Conservation (phyloP, 2,888 invertebrate genomes). For the Gisinianus flammeolus region DNA sequence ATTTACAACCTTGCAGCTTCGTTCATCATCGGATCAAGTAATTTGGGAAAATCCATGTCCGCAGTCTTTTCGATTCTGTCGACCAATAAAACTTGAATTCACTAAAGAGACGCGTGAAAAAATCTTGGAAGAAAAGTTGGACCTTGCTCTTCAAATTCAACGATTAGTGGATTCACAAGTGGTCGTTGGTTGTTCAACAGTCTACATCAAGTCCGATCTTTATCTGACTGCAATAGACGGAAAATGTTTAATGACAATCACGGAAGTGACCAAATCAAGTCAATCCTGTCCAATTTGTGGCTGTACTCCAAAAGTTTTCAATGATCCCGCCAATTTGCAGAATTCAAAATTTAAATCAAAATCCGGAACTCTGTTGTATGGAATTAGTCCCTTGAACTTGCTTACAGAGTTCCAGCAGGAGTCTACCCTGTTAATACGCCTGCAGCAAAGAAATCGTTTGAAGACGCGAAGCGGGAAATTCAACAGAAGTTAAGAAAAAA, state of each 20-base stretch:
- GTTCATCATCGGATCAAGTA: neutral
- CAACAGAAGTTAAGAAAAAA: neutral
- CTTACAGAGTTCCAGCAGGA: conserved; percentile 9
- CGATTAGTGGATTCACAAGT: too few relatives aligned
- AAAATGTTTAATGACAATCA: neutral
- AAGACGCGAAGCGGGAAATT: neutral
- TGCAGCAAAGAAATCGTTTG: neutral
- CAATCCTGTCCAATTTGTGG: conserved; percentile 29
- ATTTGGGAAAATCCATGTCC: conserved; percentile 15
- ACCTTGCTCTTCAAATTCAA: too few relatives aligned
- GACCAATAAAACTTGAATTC: conserved; percentile 19
- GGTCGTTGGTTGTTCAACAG: too few relatives aligned
- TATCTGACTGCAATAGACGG: conserved; percentile 17
- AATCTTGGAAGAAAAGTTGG: neutral
- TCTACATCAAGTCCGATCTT: neutral
- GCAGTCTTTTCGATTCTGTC: conserved; percentile 13
- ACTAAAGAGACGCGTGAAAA: conserved; percentile 14
- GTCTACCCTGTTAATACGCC: neutral
- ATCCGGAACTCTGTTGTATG: neutral
- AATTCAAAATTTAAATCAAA: neutral
- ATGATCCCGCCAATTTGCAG: neutral
- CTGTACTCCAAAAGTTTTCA: neutral
- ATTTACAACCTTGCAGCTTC: conserved; percentile 23
- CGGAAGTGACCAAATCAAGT: neutral
- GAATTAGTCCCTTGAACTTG: conserved; percentile 20